phyloP scores from a whole-genome alignment of 2,113 vertebrate genomes.

The Phoxinus phoxinus region DNA sequence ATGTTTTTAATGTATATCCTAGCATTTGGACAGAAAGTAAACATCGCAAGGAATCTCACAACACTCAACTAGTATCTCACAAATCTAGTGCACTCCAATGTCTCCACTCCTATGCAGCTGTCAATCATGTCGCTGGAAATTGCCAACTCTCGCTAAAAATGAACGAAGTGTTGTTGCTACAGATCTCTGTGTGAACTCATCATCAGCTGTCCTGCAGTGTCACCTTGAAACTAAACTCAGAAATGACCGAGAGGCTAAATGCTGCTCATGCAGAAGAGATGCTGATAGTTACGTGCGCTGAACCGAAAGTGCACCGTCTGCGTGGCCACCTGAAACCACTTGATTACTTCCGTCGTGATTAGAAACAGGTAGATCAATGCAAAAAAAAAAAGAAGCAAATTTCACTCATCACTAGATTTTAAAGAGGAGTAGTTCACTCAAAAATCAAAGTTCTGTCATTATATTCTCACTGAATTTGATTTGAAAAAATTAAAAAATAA shows the following conservation, averaged over 20 bases:
- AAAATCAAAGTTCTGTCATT: not conserved
- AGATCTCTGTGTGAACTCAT: not conserved
- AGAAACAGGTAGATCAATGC: not conserved
- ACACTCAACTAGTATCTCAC: not conserved
- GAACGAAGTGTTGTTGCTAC: not conserved
- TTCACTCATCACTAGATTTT: not conserved
- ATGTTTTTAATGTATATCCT: no score
- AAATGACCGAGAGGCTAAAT: conserved; percentile 10
- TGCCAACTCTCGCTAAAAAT: not conserved
- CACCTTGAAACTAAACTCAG: conserved; percentile 17
- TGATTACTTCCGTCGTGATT: not conserved
- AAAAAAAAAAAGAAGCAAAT: not conserved
- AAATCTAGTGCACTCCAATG: not conserved
- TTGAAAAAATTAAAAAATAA: not conserved
- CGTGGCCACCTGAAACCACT: not conserved
- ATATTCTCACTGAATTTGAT: not conserved
- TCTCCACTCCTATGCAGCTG: not conserved
- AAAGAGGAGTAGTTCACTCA: not conserved
- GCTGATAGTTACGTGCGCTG: not conserved
- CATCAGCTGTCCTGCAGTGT: conserved; percentile 5
- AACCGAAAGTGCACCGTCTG: conserved; percentile 34
- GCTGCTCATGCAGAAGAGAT: conserved; percentile 27
- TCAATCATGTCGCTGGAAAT: not conserved
- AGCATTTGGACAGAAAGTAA: no score
- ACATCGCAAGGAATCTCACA: not conserved